Conservation (phyloP, 2,888 invertebrate genomes). For the Fragum whitleyi region DNA sequence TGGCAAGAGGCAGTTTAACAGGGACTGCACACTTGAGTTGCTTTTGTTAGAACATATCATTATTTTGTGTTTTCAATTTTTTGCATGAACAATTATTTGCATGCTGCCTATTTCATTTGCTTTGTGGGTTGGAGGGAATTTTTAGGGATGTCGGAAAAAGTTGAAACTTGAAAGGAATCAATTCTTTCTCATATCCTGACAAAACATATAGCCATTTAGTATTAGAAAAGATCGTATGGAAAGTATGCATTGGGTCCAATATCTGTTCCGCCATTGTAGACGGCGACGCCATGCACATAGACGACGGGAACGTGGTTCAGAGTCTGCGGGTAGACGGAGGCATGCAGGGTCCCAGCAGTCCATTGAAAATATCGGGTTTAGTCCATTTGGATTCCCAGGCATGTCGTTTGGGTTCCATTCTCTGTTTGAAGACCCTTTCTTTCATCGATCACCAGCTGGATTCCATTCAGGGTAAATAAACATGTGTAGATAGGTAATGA, state of each 20-base stretch:
- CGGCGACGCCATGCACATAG: conserved; percentile 60
- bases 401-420: conserved; percentile 73
- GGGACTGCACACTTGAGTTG: too few relatives aligned
- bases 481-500: too few relatives aligned
- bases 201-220: background rate
- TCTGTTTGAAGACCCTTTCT: conserved; percentile 74
- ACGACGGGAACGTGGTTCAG: conserved; percentile 62
- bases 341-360: conserved; percentile 49
- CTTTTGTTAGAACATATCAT: background rate
- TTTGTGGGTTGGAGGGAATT: background rate
- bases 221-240: background rate
- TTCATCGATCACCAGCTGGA: conserved; percentile 65
- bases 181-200: background rate
- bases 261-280: conserved; percentile 54
- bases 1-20: too few relatives aligned
- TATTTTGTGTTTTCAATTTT: background rate
- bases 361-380: conserved; percentile 56
- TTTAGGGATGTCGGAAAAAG: background rate
- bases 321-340: conserved; percentile 63
- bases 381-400: conserved; percentile 69
- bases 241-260: conserved; percentile 52
- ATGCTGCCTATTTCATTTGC: background rate
- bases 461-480: conserved; percentile 68
- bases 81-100: background rate
- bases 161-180: too few relatives aligned